Percentiles rank a stretch among this genome's conserved stretches.
Conservation (phyloP, 2,888 invertebrate species). For the Aelia acuminata region DNA sequence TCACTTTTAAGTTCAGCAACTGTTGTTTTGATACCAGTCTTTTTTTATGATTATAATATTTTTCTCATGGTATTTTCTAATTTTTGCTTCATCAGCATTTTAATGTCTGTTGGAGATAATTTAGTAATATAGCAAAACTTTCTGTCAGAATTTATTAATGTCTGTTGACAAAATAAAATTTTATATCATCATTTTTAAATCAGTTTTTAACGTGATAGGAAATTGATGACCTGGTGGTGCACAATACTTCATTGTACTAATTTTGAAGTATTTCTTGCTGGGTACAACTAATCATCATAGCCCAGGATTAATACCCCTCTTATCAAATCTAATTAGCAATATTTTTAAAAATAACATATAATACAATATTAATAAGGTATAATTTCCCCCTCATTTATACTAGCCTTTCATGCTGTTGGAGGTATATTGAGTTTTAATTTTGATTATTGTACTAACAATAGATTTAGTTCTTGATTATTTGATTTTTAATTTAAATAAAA, state of each 20-base stretch:
- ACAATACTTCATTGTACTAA: not conserved
- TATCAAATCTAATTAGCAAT: not conserved
- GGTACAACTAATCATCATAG: not conserved
- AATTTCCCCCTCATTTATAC: too few relatives aligned
- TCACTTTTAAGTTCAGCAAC: not conserved
- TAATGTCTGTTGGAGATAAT: not conserved
- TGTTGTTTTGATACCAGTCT: not conserved
- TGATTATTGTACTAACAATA: constrained; percentile 29
- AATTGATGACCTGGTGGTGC: too few relatives aligned
- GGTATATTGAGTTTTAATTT: constrained; percentile 38
- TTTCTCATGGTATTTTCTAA: not conserved
- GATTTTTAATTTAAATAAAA: constrained; percentile 30
- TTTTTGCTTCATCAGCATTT: not conserved
- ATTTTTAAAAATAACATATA: too few relatives aligned
- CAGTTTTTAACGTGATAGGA: too few relatives aligned
- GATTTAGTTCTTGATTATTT: constrained; percentile 30
- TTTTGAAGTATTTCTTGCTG: not conserved
- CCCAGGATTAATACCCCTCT: not conserved
- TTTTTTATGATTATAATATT: not conserved
- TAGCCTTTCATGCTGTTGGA: not conserved
- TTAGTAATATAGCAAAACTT: too few relatives aligned
- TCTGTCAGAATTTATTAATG: too few relatives aligned
- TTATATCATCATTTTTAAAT: too few relatives aligned
- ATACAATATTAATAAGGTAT: too few relatives aligned
- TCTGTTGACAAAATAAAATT: too few relatives aligned